A percentile compares a stretch with the other conserved stretches of the same genome.
Evolutionary conservation across 2,888 invertebrate genomes (phyloP).

Genomic region (Melipona beecheii): DNA sequence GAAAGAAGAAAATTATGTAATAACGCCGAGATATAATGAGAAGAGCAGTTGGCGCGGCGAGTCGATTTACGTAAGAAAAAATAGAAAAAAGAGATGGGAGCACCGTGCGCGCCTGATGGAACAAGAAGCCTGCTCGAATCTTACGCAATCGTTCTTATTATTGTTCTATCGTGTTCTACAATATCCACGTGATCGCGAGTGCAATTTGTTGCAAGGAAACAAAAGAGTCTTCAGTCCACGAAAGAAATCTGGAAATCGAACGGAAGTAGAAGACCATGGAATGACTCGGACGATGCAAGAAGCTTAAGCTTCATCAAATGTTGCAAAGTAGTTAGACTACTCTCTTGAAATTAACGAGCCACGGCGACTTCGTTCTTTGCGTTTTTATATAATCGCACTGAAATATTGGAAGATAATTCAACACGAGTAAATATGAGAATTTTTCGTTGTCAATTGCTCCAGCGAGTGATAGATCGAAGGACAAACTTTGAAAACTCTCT

Average conservation of each 20-base stretch:
- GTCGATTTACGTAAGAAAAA: conserved; percentile 14
- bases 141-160: not conserved
- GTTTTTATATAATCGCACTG: not conserved
- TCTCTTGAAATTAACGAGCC: not conserved
- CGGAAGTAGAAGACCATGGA: not conserved
- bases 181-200: conserved; percentile 2
- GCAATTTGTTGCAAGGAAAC: not conserved
- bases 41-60: not conserved
- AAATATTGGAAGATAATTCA: not conserved
- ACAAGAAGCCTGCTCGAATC: not conserved
- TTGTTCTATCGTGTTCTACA: not conserved
- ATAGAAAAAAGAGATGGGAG: conserved; percentile 5
- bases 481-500: not conserved
- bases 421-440: too few relatives aligned
- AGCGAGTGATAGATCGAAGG: not conserved
- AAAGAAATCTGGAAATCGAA: not conserved
- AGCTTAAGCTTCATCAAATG: not conserved
- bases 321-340: not conserved
- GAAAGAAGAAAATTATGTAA: not conserved
- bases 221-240: not conserved
- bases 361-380: not conserved
- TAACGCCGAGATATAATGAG: not conserved
- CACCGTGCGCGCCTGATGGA: too few relatives aligned
- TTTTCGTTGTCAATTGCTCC: not conserved
- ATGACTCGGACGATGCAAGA: not conserved